These are phyloP conservation scores for Ctenicera cuprea DNA, from an alignment of 2,888 invertebrate species.

Conservation along the genomic window DNA sequence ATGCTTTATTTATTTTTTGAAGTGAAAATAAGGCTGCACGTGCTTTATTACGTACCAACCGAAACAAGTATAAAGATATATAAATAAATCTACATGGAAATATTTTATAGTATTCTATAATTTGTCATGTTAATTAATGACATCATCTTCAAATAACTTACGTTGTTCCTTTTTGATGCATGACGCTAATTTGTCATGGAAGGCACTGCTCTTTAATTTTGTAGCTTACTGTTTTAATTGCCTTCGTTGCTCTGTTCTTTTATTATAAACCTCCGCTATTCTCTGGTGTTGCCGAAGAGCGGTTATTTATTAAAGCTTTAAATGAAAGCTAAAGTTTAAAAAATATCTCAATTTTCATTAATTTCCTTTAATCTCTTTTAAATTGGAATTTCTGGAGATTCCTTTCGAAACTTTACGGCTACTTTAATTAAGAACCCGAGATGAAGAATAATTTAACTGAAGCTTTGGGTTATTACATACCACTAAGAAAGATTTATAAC, in stretches of 20 bases:
- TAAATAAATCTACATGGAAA: slow-evolving; percentile 27
- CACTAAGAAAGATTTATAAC: slow-evolving; percentile 10
- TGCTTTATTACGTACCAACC: background rate
- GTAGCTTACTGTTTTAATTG: slow-evolving; percentile 44
- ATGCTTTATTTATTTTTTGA: no score
- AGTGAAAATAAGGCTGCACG: background rate
- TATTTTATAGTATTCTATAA: slow-evolving; percentile 31
- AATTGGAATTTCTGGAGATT: slow-evolving; percentile 33
- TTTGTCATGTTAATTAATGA: slow-evolving; percentile 41
- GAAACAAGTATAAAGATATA: slow-evolving; percentile 1
- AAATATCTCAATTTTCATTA: slow-evolving; percentile 42
- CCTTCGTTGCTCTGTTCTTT: slow-evolving; percentile 36
- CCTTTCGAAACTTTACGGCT: slow-evolving; percentile 37
- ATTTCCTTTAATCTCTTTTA: slow-evolving; percentile 41
- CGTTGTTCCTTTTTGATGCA: slow-evolving; percentile 38
- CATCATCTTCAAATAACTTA: slow-evolving; percentile 42
- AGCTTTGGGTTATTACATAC: slow-evolving; percentile 27
- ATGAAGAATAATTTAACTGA: slow-evolving; percentile 31
- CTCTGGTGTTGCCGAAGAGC: slow-evolving; percentile 30
- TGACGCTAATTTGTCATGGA: slow-evolving; percentile 46
- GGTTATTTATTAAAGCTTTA: slow-evolving; percentile 36
- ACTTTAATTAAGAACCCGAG: slow-evolving; percentile 38
- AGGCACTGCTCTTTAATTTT: slow-evolving; percentile 42
- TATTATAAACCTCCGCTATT: slow-evolving; percentile 38
- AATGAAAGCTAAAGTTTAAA: slow-evolving; percentile 35